A percentile compares a stretch with the other conserved stretches of the same genome.
phyloP scores from a whole-genome alignment of 2,888 invertebrate genomes.

The Diploptera punctata region DNA sequence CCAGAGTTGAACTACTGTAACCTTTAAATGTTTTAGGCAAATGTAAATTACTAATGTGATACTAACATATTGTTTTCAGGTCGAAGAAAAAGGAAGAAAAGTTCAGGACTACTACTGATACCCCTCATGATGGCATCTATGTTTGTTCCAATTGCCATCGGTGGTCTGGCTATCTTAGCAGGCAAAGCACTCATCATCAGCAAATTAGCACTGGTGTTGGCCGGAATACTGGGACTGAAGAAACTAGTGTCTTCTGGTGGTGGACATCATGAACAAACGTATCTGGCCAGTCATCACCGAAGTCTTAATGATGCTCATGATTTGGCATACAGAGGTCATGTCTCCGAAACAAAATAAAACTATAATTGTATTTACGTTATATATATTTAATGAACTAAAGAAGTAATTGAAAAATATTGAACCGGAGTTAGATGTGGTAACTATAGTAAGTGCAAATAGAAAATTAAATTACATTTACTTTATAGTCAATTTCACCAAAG shows the following conservation, averaged over 20 bases:
- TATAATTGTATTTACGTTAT: no score
- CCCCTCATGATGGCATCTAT: constrained; percentile 82
- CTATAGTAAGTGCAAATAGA: no score
- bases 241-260: constrained; percentile 72
- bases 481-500: no score
- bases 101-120: constrained; percentile 76
- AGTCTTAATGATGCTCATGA: constrained; percentile 58
- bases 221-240: constrained; percentile 83
- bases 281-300: constrained; percentile 50
- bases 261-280: constrained; percentile 53
- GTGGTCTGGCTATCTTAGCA: constrained; percentile 80
- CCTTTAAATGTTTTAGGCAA: no score
- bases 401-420: no score
- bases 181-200: constrained; percentile 87
- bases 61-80: no score
- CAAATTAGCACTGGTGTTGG: constrained; percentile 80
- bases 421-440: no score
- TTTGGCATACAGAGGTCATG: constrained; percentile 68
- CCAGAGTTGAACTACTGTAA: no score
- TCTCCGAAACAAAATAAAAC: no score
- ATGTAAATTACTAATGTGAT: no score
- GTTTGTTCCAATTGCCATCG: constrained; percentile 81
- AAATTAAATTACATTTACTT: no score
- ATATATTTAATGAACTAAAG: no score
- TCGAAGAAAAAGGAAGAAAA: constrained; percentile 76